Conservation (phyloP, 2,113 vertebrate species). For the Dasypus novemcinctus region DNA sequence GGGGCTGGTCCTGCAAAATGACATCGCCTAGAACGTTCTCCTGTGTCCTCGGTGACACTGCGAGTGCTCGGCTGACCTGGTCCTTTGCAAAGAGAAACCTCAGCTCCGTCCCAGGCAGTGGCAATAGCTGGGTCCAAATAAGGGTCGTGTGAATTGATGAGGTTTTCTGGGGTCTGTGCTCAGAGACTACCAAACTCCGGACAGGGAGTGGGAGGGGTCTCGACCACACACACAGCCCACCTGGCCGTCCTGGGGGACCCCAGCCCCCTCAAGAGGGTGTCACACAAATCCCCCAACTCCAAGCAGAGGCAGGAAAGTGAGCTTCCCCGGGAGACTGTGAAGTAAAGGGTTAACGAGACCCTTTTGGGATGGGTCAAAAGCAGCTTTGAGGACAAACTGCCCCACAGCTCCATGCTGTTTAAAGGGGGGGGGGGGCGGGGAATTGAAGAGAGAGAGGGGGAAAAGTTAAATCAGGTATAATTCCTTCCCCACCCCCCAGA, state of each 20-base stretch:
- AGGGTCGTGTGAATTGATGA: neutral
- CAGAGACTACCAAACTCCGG: neutral
- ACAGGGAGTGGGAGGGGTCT: neutral
- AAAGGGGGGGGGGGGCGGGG: neutral
- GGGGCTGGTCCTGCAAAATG: neutral
- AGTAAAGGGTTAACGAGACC: neutral
- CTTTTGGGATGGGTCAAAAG: neutral
- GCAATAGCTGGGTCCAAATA: neutral
- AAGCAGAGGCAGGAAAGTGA: neutral
- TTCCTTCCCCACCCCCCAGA: neutral
- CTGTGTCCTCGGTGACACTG: neutral
- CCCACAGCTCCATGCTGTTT: neutral
- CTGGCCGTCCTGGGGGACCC: neutral
- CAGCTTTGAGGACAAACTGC: neutral
- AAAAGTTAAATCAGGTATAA: neutral
- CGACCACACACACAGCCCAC: neutral
- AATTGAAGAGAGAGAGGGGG: too few relatives aligned
- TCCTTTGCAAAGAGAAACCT: neutral
- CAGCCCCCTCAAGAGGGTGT: neutral
- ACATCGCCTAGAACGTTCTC: neutral
- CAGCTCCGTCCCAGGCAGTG: neutral
- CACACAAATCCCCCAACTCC: neutral
- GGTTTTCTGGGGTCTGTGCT: neutral
- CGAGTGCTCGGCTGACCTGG: neutral
- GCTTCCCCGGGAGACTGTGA: neutral